Percentiles rank a stretch among this genome's conserved stretches.
phyloP scores from a whole-genome alignment of 2,797 vertebrate genomes.

The Xenopus petersii region DNA sequence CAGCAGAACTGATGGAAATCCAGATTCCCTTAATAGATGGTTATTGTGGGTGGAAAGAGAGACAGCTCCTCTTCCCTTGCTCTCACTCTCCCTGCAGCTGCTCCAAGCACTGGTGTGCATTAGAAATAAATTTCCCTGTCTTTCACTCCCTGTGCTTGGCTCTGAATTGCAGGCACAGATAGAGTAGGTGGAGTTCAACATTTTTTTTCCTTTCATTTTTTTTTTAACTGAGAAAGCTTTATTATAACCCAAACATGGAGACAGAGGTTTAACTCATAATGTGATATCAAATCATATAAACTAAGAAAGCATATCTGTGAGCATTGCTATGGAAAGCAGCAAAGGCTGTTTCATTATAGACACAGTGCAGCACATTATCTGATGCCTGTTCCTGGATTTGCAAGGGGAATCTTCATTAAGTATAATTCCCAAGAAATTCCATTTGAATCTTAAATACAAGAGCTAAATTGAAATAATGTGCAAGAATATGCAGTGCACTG shows the following conservation, averaged over 20 bases:
- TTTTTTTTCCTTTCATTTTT: slow-evolving; percentile 14
- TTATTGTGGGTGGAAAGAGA: slow-evolving; percentile 51
- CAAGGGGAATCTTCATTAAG: too few species aligned
- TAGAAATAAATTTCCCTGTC: slow-evolving; percentile 70
- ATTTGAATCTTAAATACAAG: too few species aligned
- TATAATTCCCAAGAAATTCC: too few species aligned
- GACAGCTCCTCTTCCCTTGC: slow-evolving; percentile 52
- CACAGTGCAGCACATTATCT: too few species aligned
- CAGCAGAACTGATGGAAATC: slow-evolving; percentile 56
- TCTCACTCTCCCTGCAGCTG: slow-evolving; percentile 55
- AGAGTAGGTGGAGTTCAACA: slow-evolving; percentile 78
- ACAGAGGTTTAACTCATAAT: slow-evolving; percentile 12
- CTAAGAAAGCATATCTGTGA: background rate
- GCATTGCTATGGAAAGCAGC: too few species aligned
- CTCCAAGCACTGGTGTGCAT: slow-evolving; percentile 73
- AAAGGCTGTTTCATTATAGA: too few species aligned
- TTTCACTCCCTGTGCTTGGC: slow-evolving; percentile 66
- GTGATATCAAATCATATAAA: background rate
- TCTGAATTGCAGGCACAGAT: slow-evolving; percentile 68
- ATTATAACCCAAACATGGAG: slow-evolving; percentile 18
- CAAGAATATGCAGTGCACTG: too few species aligned
- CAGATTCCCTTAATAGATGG: slow-evolving; percentile 49
- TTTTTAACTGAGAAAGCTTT: slow-evolving; percentile 33
- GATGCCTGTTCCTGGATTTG: too few species aligned
- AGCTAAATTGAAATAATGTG: too few species aligned